Base-by-base conservation (phyloP, 2,888 invertebrate genomes). In the Microctonus brassicae region DNA sequence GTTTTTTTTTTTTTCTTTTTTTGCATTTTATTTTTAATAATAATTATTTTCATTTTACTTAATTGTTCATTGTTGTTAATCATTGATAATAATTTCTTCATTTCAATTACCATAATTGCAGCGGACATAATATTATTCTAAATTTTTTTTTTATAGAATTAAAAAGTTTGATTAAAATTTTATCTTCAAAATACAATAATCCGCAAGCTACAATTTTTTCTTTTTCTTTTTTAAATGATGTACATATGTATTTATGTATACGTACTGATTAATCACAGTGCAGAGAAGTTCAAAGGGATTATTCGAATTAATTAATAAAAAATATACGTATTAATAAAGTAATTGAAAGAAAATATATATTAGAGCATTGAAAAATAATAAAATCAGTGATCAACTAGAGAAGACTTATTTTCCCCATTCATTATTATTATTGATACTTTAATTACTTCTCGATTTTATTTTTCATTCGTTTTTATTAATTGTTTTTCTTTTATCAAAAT, bases 251-350 rank as follows among this genome's bases (percentile, higher is more conserved):
- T 24, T 29, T 34, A 68, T 24, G 22, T 39, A 60, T 34, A 52
- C 47, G 33, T 60, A 24, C 22, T 52, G 61, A 53, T 61, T 62
- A 69, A 69, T 69, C 69, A 69, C 69, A 69, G 69, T 69, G 69
- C 69, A 69, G 39, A 69, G 36, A 69, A 24, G 36, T 53, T 62
- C 10, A 20, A 36, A 69, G 55, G 34, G 34, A 61, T 58, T 34
- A 26, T 34, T 39, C 17, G n/a, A 61, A 62, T 34, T 53, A 26
- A 36, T 52, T 24, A 20, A 61, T 62, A 61, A 29, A 24, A 47
- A 53, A 68, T 33, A 52, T 61, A 24, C 33, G 10, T 52, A 26
- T 2, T 42, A 33, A 60, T 20, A 10, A 34, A 47, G 20, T 13
- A 22, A 47, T 58, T 39, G 4, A 33, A 58, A 6, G 24, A 55